These are phyloP conservation scores for Automeris io DNA, from an alignment of 2,888 invertebrate species.

Conservation along the genomic window DNA sequence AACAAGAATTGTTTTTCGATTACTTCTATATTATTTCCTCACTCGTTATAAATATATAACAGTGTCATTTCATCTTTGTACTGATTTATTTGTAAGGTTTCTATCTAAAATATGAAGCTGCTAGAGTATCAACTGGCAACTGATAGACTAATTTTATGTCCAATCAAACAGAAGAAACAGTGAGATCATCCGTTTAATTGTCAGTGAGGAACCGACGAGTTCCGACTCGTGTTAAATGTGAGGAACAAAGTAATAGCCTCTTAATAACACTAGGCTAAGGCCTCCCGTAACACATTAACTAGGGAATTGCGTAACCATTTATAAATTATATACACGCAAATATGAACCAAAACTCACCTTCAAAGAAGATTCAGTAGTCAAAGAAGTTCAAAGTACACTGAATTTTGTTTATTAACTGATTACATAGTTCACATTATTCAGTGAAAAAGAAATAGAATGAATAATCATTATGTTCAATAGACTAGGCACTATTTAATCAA, in stretches of 20 bases:
- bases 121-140: neutral
- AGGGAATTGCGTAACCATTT: neutral
- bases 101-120: too few relatives aligned
- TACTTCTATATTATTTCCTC: too few relatives aligned
- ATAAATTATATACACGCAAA: neutral
- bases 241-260: constrained; percentile 2
- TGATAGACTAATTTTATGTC: constrained; percentile 4
- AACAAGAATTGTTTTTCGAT: too few relatives aligned
- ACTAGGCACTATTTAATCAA: too few relatives aligned
- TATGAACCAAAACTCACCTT: neutral
- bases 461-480: too few relatives aligned
- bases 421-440: neutral
- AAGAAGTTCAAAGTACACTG: neutral
- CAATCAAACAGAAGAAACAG: neutral
- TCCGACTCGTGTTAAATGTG: constrained; percentile 1
- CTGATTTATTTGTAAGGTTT: too few relatives aligned
- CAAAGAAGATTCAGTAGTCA: neutral
- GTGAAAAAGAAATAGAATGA: neutral
- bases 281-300: neutral
- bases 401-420: neutral
- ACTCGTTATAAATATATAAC: too few relatives aligned
- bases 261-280: constrained; percentile 1
- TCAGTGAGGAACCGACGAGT: constrained; percentile 5
- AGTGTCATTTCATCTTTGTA: too few relatives aligned
- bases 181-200: constrained; percentile 10